phyloP scores from a whole-genome alignment of 2,797 vertebrate genomes.

The Leptodactylus fallax region DNA sequence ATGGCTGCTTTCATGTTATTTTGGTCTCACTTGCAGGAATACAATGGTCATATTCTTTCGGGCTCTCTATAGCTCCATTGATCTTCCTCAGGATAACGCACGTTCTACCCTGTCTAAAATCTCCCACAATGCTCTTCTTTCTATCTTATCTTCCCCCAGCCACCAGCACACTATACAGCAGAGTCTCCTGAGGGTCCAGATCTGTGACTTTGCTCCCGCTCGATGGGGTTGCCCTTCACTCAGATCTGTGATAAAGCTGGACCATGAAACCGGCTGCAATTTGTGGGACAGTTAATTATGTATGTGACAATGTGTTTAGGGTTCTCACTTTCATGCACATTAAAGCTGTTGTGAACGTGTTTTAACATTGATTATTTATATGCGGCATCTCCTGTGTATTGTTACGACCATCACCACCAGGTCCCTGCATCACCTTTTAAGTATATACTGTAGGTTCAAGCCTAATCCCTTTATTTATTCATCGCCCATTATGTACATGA shows the following conservation, averaged over 20 bases:
- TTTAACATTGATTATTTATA: slow-evolving; percentile 46
- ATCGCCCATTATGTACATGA: not conserved
- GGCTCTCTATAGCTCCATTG: not conserved
- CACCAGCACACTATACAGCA: slow-evolving; percentile 5
- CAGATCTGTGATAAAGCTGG: not conserved
- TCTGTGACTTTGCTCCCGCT: not conserved
- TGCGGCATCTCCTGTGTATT: slow-evolving; percentile 20
- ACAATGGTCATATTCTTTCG: not conserved
- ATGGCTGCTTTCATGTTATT: too few relatives aligned
- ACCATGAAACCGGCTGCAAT: not conserved
- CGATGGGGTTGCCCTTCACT: not conserved
- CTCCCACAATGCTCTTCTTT: not conserved
- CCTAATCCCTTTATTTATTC: not conserved
- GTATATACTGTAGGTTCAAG: too few relatives aligned
- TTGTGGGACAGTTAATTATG: slow-evolving; percentile 50
- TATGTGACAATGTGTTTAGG: slow-evolving; percentile 50
- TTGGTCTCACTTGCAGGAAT: not conserved
- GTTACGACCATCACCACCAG: slow-evolving; percentile 14
- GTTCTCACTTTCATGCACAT: slow-evolving; percentile 41
- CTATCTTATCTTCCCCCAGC: slow-evolving; percentile 19
- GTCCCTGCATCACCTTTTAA: not conserved
- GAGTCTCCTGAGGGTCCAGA: not conserved
- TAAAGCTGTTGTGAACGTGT: slow-evolving; percentile 37
- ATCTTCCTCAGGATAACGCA: slow-evolving; percentile 6
- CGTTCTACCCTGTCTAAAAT: too few relatives aligned